These are phyloP conservation scores for Vidua chalybeata DNA, from an alignment of 2,113 vertebrate genomes.

Conservation along the genomic window DNA sequence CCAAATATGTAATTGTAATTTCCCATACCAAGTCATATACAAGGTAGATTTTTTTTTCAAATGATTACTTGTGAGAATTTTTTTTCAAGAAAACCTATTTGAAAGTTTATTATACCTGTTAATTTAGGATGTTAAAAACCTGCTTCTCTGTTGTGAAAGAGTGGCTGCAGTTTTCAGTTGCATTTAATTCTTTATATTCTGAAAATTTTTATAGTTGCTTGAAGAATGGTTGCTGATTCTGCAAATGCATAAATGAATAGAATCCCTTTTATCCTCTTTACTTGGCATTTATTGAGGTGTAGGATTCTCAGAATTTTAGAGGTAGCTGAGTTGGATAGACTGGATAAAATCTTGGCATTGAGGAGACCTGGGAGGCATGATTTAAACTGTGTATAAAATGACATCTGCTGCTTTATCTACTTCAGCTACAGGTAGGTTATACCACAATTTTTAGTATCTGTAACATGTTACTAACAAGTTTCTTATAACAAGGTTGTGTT, in stretches of 20 bases:
- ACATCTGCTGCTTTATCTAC: not conserved
- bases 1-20: not conserved
- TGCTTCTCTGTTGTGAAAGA: not conserved
- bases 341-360: not conserved
- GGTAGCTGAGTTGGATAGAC: not conserved
- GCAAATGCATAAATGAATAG: not conserved
- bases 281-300: not conserved
- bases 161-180: not conserved
- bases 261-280: not conserved
- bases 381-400: not conserved
- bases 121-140: not conserved
- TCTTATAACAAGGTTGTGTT: not conserved
- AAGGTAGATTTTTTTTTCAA: not conserved
- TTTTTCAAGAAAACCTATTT: not conserved
- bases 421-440: not conserved
- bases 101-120: not conserved
- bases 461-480: not conserved
- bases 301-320: not conserved
- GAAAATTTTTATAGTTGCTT: not conserved
- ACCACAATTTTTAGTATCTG: not conserved
- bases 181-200: not conserved
- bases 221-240: not conserved
- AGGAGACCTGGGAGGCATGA: not conserved
- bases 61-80: not conserved
- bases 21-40: not conserved